These are phyloP conservation scores for Jaculus jaculus DNA, from an alignment of 2,113 vertebrate species.

Conservation along the genomic window DNA sequence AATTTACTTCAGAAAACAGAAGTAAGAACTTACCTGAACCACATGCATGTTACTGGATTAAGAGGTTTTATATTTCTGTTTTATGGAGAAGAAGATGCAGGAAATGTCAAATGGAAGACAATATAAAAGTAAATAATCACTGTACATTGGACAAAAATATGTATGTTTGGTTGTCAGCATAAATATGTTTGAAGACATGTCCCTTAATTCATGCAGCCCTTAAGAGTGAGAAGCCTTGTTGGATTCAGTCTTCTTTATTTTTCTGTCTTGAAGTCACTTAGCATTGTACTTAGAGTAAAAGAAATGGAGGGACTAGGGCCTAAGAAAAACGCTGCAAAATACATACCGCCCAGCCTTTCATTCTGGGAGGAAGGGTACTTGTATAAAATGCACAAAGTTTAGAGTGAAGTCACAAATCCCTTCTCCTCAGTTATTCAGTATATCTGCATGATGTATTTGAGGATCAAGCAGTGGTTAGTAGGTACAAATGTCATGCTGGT, in stretches of 20 bases:
- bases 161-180: neutral
- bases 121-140: neutral
- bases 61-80: neutral
- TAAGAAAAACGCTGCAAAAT: neutral
- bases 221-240: neutral
- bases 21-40: neutral
- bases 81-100: neutral
- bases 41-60: no score
- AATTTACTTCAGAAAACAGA: neutral
- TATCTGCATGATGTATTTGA: neutral
- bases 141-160: neutral
- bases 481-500: neutral
- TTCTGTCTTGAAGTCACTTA: constrained; percentile 1
- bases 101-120: neutral
- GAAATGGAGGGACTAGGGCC: neutral
- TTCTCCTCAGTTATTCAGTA: neutral
- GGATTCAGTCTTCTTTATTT: neutral
- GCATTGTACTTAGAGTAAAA: neutral
- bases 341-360: neutral
- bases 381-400: no score
- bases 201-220: neutral
- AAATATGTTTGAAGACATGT: neutral
- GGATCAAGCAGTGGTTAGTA: neutral
- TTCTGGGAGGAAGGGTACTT: neutral
- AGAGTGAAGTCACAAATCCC: neutral